Percentiles rank a stretch among this genome's conserved stretches.
These are phyloP conservation scores for Drosophila infuscata DNA, from an alignment of 2,888 invertebrate species.

Conservation along the genomic window DNA sequence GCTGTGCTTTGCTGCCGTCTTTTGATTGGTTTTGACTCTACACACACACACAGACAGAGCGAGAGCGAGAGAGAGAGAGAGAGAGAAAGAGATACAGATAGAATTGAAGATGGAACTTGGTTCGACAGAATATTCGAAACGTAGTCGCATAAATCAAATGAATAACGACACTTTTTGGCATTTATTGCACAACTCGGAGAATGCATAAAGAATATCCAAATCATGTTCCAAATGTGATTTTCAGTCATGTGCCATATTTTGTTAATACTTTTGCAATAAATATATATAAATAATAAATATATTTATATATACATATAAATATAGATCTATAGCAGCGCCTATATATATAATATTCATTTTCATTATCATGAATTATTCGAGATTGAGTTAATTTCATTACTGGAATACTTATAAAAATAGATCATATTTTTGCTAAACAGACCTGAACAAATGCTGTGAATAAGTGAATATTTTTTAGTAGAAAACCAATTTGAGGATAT, in stretches of 20 bases:
- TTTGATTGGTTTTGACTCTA: conserved; percentile 46
- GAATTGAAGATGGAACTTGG: neutral
- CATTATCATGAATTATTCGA: neutral
- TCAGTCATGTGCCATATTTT: neutral
- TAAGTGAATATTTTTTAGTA: neutral
- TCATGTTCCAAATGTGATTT: neutral
- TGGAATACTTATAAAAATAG: neutral
- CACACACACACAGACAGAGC: neutral
- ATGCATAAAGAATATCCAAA: conserved; percentile 1
- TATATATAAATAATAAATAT: neutral
- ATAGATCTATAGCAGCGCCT: neutral
- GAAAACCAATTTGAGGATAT: neutral
- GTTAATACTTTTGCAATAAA: neutral
- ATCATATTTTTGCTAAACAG: neutral
- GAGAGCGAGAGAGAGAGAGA: neutral
- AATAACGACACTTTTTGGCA: conserved; percentile 32
- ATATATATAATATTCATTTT: neutral
- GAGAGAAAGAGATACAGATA: neutral
- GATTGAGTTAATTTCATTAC: neutral
- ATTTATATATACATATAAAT: too few species aligned
- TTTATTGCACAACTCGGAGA: neutral
- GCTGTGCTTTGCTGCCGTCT: conserved; percentile 26
- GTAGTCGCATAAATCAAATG: conserved; percentile 29
- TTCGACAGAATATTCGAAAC: conserved; percentile 8
- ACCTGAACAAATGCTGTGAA: neutral